Percentiles rank a stretch among this genome's conserved stretches.
phyloP scores from a whole-genome alignment of 2,113 vertebrate genomes.

The Dicrurus megarhynchus region DNA sequence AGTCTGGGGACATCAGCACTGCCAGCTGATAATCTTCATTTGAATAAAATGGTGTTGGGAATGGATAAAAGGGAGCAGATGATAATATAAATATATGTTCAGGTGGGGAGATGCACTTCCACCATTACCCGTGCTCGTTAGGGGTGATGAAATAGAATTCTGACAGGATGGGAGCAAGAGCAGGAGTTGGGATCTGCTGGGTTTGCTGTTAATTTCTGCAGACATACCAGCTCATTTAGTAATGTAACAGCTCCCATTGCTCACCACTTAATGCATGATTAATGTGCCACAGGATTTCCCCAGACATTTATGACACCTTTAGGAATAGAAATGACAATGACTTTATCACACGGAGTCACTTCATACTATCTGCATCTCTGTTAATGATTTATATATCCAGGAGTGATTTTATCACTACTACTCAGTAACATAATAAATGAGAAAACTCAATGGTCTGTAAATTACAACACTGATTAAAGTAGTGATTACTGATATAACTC shows the following conservation, averaged over 20 bases:
- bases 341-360: slow-evolving; percentile 35
- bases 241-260: slow-evolving; percentile 51
- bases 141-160: not conserved
- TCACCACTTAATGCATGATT: slow-evolving; percentile 77
- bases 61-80: not conserved
- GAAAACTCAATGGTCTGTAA: slow-evolving; percentile 74
- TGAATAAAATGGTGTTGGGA: not conserved
- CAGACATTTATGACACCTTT: slow-evolving; percentile 74
- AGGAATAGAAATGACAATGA: slow-evolving; percentile 70
- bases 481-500: slow-evolving; percentile 64
- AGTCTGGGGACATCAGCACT: not conserved
- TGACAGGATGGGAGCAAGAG: not conserved
- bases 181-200: slow-evolving; percentile 39
- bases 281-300: slow-evolving; percentile 71
- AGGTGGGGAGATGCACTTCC: not conserved
- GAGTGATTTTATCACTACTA: slow-evolving; percentile 43
- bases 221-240: not conserved
- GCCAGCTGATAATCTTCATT: not conserved
- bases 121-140: not conserved
- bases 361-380: slow-evolving; percentile 38
- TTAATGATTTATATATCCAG: slow-evolving; percentile 66
- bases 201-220: slow-evolving; percentile 74
- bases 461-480: slow-evolving; percentile 79
- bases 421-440: slow-evolving; percentile 66
- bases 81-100: not conserved